Evolutionary conservation across 2,888 invertebrate genomes (phyloP).

Genomic region (Cremastinae sp.): DNA sequence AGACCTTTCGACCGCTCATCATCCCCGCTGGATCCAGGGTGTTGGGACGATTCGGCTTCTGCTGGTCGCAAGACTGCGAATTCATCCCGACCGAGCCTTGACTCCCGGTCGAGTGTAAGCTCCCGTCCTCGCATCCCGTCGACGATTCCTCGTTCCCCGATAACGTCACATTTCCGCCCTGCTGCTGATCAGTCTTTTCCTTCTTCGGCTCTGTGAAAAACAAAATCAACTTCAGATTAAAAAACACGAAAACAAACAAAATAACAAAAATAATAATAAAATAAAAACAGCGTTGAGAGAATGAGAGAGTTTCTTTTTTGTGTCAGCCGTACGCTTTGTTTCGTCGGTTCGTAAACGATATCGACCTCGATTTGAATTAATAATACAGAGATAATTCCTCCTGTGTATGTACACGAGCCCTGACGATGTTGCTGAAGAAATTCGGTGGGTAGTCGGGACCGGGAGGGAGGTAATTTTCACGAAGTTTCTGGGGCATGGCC

Average conservation of each 20-base stretch:
- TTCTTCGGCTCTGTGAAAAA: conserved; percentile 90
- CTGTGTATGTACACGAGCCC: too few relatives aligned
- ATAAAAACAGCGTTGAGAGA: too few relatives aligned
- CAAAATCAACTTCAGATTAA: too few relatives aligned
- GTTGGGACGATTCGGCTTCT: conserved; percentile 89
- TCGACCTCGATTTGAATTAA: not conserved
- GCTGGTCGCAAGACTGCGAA: conserved; percentile 78
- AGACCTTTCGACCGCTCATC: conserved; percentile 82
- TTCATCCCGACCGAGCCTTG: conserved; percentile 57
- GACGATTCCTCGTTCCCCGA: conserved; percentile 83
- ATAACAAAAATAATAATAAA: not conserved
- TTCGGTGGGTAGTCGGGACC: too few relatives aligned
- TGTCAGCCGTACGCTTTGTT: not conserved
- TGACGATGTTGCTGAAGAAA: too few relatives aligned
- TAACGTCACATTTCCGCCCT: conserved; percentile 83
- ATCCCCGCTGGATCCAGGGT: conserved; percentile 85
- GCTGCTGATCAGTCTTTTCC: conserved; percentile 91
- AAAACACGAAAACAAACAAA: too few relatives aligned
- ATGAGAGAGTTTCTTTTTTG: not conserved
- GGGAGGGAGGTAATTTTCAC: not conserved
- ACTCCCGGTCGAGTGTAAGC: conserved; percentile 70
- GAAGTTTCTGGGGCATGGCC: conserved; percentile 63
- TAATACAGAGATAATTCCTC: too few relatives aligned
- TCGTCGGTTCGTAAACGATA: not conserved
- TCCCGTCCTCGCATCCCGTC: conserved; percentile 73